A percentile compares a stretch with the other conserved stretches of the same genome.
Evolutionary conservation across 2,888 invertebrate species (phyloP).

Genomic region (Hanleya hanleyi): DNA sequence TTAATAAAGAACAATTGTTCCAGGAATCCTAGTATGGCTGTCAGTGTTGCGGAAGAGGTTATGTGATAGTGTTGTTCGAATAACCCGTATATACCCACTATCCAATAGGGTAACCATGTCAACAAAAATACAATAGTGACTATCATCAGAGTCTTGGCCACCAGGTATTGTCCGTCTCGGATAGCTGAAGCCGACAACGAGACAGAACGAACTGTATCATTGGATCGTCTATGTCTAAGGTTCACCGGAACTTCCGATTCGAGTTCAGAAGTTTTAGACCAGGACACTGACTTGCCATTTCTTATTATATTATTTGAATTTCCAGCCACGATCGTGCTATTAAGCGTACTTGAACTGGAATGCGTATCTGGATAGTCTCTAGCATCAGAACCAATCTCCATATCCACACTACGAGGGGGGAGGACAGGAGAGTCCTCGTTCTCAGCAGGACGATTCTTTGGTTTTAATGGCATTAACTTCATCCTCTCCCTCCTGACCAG

Average conservation of each 20-base stretch:
- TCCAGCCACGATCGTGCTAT: background rate
- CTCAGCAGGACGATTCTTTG: background rate
- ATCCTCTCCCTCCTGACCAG: background rate
- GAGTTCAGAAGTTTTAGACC: background rate
- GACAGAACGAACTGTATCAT: background rate
- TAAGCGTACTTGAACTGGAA: no score
- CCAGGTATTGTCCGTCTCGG: background rate
- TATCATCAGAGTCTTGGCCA: slow-evolving; percentile 41
- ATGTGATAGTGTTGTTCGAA: slow-evolving; percentile 13
- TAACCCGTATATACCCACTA: slow-evolving; percentile 9
- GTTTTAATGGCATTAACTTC: background rate
- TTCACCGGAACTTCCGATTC: background rate
- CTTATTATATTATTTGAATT: background rate
- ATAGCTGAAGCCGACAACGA: no score
- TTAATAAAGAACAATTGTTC: slow-evolving; percentile 47
- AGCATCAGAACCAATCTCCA: background rate
- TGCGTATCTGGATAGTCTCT: no score
- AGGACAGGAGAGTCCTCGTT: background rate
- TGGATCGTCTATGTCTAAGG: background rate
- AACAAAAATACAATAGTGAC: slow-evolving; percentile 45
- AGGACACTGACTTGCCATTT: background rate
- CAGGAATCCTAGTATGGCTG: slow-evolving; percentile 27
- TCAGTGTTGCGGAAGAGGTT: slow-evolving; percentile 14
- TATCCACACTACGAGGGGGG: no score
- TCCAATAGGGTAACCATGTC: slow-evolving; percentile 43